Evolutionary conservation across 2,113 vertebrate species (phyloP).

Genomic region (Engraulis encrasicolus): DNA sequence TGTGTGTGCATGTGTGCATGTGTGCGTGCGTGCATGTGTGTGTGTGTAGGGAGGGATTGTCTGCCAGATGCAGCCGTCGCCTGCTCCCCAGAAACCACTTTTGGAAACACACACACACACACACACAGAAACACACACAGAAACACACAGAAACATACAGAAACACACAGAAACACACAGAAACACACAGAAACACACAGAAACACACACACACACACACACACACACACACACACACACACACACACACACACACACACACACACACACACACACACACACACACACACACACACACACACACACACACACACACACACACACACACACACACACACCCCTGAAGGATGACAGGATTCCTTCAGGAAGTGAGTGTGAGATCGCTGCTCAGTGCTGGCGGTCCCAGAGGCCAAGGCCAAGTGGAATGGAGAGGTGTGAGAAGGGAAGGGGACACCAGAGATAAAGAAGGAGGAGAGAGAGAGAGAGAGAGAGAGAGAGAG

Average conservation of each 20-base stretch:
- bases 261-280: background rate
- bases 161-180: no score
- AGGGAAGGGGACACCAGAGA: conserved; percentile 39
- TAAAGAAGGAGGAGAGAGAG: conserved; percentile 44
- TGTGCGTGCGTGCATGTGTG: background rate
- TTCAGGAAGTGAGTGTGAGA: conserved; percentile 4
- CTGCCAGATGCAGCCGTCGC: conserved; percentile 16
- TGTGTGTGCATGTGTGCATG: no score
- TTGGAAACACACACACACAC: background rate
- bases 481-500: conserved; percentile 40
- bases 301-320: background rate
- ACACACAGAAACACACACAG: no score
- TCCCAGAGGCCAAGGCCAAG: background rate
- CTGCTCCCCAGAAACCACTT: no score
- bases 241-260: background rate
- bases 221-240: background rate
- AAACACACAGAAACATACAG: no score
- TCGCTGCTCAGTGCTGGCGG: background rate
- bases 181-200: no score
- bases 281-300: background rate
- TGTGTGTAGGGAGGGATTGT: background rate
- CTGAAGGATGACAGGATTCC: background rate
- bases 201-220: background rate
- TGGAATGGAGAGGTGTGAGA: conserved; percentile 19
- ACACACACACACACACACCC: background rate